Percentiles rank a stretch among this genome's conserved stretches.
Conservation (phyloP, 2,888 invertebrate species). For the Harpagoxenus sublaevis region DNA sequence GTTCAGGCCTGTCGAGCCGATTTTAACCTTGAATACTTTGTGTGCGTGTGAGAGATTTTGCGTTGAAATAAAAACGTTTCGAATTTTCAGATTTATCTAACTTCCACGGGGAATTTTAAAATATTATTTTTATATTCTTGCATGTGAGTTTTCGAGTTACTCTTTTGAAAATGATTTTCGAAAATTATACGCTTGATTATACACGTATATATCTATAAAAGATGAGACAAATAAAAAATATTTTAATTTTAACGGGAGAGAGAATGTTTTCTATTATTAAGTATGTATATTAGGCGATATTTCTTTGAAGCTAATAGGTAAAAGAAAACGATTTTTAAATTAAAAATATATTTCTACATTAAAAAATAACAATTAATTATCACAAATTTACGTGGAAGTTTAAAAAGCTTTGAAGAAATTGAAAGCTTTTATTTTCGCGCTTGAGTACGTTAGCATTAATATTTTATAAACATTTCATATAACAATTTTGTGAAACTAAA, state of each 20-base stretch:
- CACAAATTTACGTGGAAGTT: neutral
- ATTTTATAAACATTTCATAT: neutral
- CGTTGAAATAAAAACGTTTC: neutral
- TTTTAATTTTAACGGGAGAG: neutral
- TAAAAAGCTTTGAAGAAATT: neutral
- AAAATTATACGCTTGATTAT: neutral
- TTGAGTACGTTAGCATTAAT: neutral
- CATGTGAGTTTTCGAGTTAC: neutral
- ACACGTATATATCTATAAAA: neutral
- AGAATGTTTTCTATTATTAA: neutral
- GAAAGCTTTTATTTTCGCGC: neutral
- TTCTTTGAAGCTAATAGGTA: neutral
- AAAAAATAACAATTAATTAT: neutral
- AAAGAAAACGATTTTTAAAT: neutral
- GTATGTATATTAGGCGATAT: neutral
- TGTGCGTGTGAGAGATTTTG: neutral
- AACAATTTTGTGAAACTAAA: neutral
- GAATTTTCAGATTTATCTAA: neutral
- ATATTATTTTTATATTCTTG: neutral
- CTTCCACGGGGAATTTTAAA: neutral
- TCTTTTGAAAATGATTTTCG: neutral
- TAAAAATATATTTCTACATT: neutral
- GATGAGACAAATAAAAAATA: neutral
- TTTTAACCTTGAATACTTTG: slow-evolving; percentile 6
- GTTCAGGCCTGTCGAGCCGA: slow-evolving; percentile 23